Evolutionary conservation across 2,888 invertebrate genomes (phyloP).

Genomic region (Sarcophaga carnaria): DNA sequence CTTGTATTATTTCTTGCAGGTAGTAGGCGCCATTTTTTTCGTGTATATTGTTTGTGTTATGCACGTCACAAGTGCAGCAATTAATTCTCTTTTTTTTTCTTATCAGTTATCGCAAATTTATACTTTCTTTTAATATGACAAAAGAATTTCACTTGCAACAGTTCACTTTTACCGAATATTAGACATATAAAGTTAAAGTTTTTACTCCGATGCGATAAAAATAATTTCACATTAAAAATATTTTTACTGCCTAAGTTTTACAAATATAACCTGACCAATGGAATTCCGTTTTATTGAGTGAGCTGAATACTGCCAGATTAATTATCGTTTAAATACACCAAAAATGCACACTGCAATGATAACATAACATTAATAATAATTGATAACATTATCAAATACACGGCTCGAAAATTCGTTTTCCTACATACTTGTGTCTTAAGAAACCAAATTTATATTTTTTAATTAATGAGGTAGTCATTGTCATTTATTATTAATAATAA

Average conservation of each 20-base stretch:
- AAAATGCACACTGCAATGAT: neutral
- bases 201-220: slow-evolving; percentile 2
- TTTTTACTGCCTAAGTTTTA: slow-evolving; percentile 29
- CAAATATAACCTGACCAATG: slow-evolving; percentile 27
- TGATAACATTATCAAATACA: neutral
- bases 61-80: slow-evolving; percentile 56
- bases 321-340: neutral
- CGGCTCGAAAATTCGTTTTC: neutral
- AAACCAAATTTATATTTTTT: no score
- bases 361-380: no score
- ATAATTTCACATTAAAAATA: slow-evolving; percentile 32
- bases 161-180: neutral
- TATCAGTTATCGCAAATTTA: slow-evolving; percentile 12
- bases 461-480: no score
- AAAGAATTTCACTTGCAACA: no score
- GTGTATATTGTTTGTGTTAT: slow-evolving; percentile 48
- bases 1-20: slow-evolving; percentile 37
- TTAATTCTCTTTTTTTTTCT: slow-evolving; percentile 15
- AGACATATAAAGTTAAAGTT: neutral
- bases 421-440: no score
- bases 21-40: slow-evolving; percentile 65
- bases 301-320: neutral
- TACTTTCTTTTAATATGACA: neutral
- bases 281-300: neutral
- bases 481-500: no score